Percentiles rank a stretch among this genome's conserved stretches.
phyloP scores from a whole-genome alignment of 1,140 invertebrate species.

The Bilobella aurantiaca region DNA sequence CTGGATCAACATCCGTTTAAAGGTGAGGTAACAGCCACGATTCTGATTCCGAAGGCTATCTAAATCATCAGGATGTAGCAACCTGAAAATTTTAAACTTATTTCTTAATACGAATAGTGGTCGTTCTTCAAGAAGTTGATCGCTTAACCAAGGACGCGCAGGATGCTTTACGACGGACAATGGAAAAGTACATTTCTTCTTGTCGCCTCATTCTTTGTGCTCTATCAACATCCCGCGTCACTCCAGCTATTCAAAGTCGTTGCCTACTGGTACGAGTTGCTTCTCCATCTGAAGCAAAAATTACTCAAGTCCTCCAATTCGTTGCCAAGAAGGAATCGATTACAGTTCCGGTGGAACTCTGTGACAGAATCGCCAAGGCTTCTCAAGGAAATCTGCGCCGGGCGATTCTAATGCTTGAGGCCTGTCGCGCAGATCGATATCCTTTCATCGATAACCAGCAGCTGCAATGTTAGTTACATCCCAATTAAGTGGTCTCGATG shows the following conservation, averaged over 20 bases:
- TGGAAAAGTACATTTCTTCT: constrained; percentile 96
- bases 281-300: constrained; percentile 70
- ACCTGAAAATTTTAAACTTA: too few species aligned
- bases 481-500: too few species aligned
- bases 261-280: constrained; percentile 84
- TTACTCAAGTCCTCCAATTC: constrained; percentile 56
- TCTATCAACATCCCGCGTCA: constrained; percentile 87
- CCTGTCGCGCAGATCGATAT: constrained; percentile 79
- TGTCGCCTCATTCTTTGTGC: constrained; percentile 91
- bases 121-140: constrained; percentile 91
- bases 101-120: constrained; percentile 50
- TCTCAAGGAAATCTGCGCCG: constrained; percentile 84
- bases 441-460: constrained; percentile 34
- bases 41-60: background rate
- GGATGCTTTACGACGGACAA: constrained; percentile 90
- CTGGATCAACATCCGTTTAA: constrained; percentile 92
- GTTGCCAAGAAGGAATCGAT: constrained; percentile 81
- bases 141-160: constrained; percentile 95
- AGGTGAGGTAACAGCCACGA: constrained; percentile 46
- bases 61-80: background rate
- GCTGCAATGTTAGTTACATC: constrained; percentile 9
- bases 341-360: constrained; percentile 63
- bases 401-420: constrained; percentile 88
- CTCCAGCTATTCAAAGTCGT: constrained; percentile 87
- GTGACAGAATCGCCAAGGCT: constrained; percentile 62